These are phyloP conservation scores for Hypolimnas misippus DNA, from an alignment of 2,888 invertebrate species.

Conservation along the genomic window DNA sequence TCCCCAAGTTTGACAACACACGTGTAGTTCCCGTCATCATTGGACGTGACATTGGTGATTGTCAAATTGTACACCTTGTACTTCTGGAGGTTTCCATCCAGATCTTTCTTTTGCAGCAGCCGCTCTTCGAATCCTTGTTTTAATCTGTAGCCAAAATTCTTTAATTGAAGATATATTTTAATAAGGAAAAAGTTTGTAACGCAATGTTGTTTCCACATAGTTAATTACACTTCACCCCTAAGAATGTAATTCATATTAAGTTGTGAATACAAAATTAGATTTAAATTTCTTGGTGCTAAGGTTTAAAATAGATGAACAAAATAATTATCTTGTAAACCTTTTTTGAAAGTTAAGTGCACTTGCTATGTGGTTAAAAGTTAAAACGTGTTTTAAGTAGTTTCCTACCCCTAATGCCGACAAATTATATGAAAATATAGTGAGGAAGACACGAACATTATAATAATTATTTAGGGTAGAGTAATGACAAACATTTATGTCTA, in stretches of 20 bases:
- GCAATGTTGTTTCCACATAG: background rate
- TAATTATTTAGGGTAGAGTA: no score
- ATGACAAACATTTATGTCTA: no score
- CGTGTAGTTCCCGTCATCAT: conserved; percentile 67
- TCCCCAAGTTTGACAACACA: conserved; percentile 56
- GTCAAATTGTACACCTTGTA: conserved; percentile 55
- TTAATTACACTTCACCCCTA: conserved; percentile 4
- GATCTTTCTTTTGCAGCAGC: conserved; percentile 48
- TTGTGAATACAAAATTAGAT: background rate
- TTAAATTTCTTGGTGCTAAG: background rate
- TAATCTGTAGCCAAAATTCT: conserved; percentile 50
- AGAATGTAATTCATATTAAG: background rate
- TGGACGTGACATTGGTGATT: conserved; percentile 55
- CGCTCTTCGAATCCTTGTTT: conserved; percentile 49
- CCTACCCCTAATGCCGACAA: background rate
- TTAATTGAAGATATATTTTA: background rate
- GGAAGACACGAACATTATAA: no score
- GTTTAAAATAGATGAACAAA: conserved; percentile 9
- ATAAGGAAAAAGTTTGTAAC: background rate
- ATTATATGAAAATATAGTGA: background rate
- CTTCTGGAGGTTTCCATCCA: conserved; percentile 55
- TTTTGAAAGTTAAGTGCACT: conserved; percentile 3
- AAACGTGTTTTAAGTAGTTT: conserved; percentile 8
- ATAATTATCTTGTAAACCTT: conserved; percentile 3
- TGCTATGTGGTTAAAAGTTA: conserved; percentile 8